Evolutionary conservation across 1,140 invertebrate genomes (phyloP), one percentile per base, ranked within the genome.

Genomic region (Propsilocerus akamusi): DNA sequence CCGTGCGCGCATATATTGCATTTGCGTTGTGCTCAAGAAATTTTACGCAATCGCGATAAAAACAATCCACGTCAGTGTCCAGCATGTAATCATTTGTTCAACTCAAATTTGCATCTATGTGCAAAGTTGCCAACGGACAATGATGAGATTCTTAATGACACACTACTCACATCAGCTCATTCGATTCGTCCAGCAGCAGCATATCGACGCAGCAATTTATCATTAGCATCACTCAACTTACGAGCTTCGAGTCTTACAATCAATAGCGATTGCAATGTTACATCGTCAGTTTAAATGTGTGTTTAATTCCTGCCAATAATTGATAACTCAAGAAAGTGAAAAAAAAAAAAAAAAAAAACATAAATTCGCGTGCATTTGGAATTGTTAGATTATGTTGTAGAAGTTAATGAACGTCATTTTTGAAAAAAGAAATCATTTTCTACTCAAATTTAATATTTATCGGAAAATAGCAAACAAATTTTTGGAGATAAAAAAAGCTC

Each of bases 1-100:
- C 84, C 85, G 4, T 89, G 86, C 65, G 78, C 83, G 1, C 86
- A 88, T 61, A 86, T 89, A 56, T 71, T 88, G 26, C 85, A 89
- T 59, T 67, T 23, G 57, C 82, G 80, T 61, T 83, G 80, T 60
- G 79, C 79, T 17, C 74, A 80, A 56, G 80, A 83, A 53, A 72
- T 83, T 26, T 62, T 82, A 52, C 69, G 78, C 28, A 66, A 71
- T 49, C 68, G 77, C 22, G 78, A 78, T 53, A 77, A 79, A 55
- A 78, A 76, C 59, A 78, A 77, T 54, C 74, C 69, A 54, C 68
- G 67, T 30, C 59, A 66, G 0, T 80, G 77, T 55, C 77, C 77
- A 2, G 77, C 78, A 50, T 80, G 77, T 53, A 75, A 77, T 53
- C 74, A 74, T 53, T 67, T 76, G 12, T 67, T 78, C 32, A 77